Evolutionary conservation across 2,888 invertebrate genomes (phyloP), one percentile per base, ranked within the genome.

Genomic region (Xanthorhoe spadicearia): DNA sequence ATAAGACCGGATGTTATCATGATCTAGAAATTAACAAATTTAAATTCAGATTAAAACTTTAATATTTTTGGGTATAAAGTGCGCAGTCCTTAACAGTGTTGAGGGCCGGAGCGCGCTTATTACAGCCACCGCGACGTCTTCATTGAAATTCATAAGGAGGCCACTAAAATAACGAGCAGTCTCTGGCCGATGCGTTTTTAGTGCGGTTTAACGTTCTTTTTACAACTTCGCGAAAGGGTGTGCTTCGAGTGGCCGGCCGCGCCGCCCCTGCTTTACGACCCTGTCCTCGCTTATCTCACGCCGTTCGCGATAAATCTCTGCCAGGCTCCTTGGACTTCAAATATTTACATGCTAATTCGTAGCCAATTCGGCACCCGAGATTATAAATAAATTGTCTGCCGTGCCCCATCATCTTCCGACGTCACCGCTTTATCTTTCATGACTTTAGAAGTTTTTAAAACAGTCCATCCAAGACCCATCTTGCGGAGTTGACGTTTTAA

Each of bases 301-400:
- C 85, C 86, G 77, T 86, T 90, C 83, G 82, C 84, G 92, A 92
- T 93, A 92, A 92, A 92, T 93, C 93, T 90, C 86, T 81, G 81
- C 87, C 85, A 85, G 84, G 80, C 86, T 89, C 86, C 89, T 87
- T 87, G 90, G 91, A 92, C 92, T 85, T 93, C 88, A 91, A 93
- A 92, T 93, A 93, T 93, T 93, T 90, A 93, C 90, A 93, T 92
- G 91, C 88, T 93, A 92, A 92, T 93, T 92, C 91, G 86, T 90
- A 89, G 90, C 84, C 89, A 88, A 90, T 92, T 89, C 86, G 83
- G 89, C 87, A 87, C 86, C 88, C 87, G 88, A 92, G 92, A 92
- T 92, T 92, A 92, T 92, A 90, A 91, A 91, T 91, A 92, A 92
- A 90, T 89, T 86, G 89, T 81, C 82, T 79, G 80, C 85, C 75